These are phyloP conservation scores for Hirtodrosophila confusa DNA, from an alignment of 2,888 invertebrate species.

Conservation along the genomic window DNA sequence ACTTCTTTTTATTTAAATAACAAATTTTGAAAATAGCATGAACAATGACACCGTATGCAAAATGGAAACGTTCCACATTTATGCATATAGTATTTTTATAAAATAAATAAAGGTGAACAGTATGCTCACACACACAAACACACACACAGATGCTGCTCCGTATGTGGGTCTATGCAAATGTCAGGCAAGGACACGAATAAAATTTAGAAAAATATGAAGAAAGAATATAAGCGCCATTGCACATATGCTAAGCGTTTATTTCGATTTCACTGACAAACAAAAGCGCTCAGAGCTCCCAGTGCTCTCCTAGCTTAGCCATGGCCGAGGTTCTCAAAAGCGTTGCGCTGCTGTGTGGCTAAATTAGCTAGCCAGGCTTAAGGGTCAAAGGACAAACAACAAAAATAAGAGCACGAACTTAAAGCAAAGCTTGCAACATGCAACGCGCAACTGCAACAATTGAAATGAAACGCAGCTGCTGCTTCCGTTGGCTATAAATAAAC, in stretches of 20 bases:
- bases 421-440: constrained; percentile 27
- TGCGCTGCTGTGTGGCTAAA: constrained; percentile 44
- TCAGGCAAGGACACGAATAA: constrained; percentile 21
- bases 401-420: constrained; percentile 28
- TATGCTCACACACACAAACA: constrained; percentile 7
- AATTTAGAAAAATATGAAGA: constrained; percentile 5
- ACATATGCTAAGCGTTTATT: constrained; percentile 3
- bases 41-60: constrained; percentile 64
- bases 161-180: constrained; percentile 49
- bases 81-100: constrained; percentile 60
- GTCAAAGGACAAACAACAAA: constrained; percentile 23
- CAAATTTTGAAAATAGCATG: constrained; percentile 57
- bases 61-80: constrained; percentile 39
- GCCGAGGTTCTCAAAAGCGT: not conserved
- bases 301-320: constrained; percentile 21
- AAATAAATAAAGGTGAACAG: constrained; percentile 69
- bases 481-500: constrained; percentile 43
- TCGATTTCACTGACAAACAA: constrained; percentile 33
- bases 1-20: constrained; percentile 68
- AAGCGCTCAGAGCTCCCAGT: not conserved
- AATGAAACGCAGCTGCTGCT: constrained; percentile 57
- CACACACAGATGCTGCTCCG: not conserved
- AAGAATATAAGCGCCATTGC: not conserved
- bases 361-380: constrained; percentile 50
- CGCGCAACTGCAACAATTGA: constrained; percentile 52